These are phyloP conservation scores for Oedothorax gibbosus DNA, from an alignment of 1,140 invertebrate genomes.

Conservation along the genomic window DNA sequence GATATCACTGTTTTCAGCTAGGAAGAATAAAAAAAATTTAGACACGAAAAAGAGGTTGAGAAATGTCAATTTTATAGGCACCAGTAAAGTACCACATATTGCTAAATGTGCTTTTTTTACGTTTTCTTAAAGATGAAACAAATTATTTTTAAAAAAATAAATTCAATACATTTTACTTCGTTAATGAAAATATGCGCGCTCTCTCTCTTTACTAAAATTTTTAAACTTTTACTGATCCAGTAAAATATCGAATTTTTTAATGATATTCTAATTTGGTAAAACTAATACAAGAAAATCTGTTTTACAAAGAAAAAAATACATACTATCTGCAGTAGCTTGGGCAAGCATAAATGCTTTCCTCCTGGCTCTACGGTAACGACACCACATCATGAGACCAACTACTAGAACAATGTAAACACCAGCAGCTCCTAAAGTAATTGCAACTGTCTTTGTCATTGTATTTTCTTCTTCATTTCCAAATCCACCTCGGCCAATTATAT, in stretches of 20 bases:
- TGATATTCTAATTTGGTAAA: too few species aligned
- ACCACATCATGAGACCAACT: slow-evolving; percentile 92
- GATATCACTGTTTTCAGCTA: slow-evolving; percentile 23
- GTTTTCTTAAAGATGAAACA: too few species aligned
- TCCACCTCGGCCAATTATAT: slow-evolving; percentile 13
- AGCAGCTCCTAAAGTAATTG: slow-evolving; percentile 91
- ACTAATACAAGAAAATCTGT: not conserved
- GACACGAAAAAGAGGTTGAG: not conserved
- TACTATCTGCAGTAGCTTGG: slow-evolving; percentile 63
- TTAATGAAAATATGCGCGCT: too few species aligned
- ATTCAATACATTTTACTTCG: too few species aligned
- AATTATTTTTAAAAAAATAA: too few species aligned
- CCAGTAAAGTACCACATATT: not conserved
- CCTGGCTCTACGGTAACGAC: slow-evolving; percentile 80
- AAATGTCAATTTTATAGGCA: not conserved
- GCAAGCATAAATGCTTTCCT: slow-evolving; percentile 72
- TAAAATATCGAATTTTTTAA: too few species aligned
- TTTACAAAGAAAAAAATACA: not conserved
- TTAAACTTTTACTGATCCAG: too few species aligned
- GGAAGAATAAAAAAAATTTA: not conserved
- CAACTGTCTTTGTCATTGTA: slow-evolving; percentile 86
- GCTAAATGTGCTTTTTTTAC: not conserved
- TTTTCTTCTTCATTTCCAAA: slow-evolving; percentile 62
- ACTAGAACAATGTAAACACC: slow-evolving; percentile 91
- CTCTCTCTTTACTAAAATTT: not conserved